phyloP scores from a whole-genome alignment of 1,140 invertebrate species.

The Achroia grisella region DNA sequence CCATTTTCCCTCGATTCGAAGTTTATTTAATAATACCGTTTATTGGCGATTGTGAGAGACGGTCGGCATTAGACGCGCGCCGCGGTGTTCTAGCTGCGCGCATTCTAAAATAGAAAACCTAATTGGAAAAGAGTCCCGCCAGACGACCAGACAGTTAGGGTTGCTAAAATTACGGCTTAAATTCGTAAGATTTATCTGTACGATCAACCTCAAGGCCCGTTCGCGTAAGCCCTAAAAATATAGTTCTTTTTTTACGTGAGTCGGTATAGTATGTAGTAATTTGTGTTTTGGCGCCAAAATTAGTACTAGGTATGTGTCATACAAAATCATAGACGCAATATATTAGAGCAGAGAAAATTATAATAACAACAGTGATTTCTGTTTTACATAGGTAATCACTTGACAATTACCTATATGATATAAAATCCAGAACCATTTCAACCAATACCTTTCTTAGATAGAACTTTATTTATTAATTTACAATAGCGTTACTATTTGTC shows the following conservation, averaged over 20 bases:
- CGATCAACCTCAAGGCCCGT: conserved; percentile 14
- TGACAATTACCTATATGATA: too few species aligned
- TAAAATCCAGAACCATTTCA: too few species aligned
- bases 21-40: conserved; percentile 15
- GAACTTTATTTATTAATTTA: too few species aligned
- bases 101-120: conserved; percentile 53
- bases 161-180: conserved; percentile 37
- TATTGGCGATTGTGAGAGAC: conserved; percentile 6
- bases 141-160: conserved; percentile 48
- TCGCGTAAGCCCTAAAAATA: conserved; percentile 31
- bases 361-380: too few species aligned
- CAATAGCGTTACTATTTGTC: too few species aligned
- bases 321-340: too few species aligned
- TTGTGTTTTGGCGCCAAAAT: too few species aligned
- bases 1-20: conserved; percentile 2
- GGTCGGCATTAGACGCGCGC: conserved; percentile 1
- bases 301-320: too few species aligned
- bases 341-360: too few species aligned
- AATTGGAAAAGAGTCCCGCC: conserved; percentile 40
- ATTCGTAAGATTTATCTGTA: conserved; percentile 21
- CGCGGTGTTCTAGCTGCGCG: conserved; percentile 3
- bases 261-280: not conserved
- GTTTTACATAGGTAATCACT: too few species aligned
- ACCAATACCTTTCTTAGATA: too few species aligned
- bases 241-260: conserved; percentile 6